Base-by-base conservation (phyloP, 1,140 invertebrate genomes). In the Nephila pilipes region DNA sequence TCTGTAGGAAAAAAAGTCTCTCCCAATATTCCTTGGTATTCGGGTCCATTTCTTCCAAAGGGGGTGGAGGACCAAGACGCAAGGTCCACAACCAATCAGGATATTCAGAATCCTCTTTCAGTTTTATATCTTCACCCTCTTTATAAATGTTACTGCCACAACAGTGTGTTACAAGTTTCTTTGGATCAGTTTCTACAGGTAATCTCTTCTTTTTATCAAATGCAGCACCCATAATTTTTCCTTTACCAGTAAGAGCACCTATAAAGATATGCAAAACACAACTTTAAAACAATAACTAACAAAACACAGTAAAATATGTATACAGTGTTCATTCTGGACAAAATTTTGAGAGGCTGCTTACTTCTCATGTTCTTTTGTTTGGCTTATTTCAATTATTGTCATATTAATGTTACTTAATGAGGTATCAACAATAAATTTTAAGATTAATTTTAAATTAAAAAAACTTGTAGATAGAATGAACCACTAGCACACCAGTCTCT, bases 31-130 rank as follows among this genome's bases (percentile, higher is more conserved):
- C 95, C 95, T 97, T 97, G 3, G 97, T 96, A 94, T 97, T 96
- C 8, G 97, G 97, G 95, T 98, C 97, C 93, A 99, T 94, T 94
- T 98, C 97, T 88, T 97, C 96, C 1, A 99, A 95, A 1, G 96
- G 95, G 12, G 96, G 96, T 36, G 97, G 95, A 20, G 90, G 91
- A 94, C 96, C 96, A 38, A 96, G 97, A 92, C 97, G 96, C 20
- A 99, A 94, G 0, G 94, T 96, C 98, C 98, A 99, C 29, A 99
- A 95, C 98, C 98, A 99, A 32, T 98, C 98, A 0, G 98, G 98
- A 95, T 99, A 99, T 95, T 99, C 98, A 88, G 96, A 96, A 95
- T 99, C 98, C 3, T 97, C 96, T 95, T 97, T 97, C 18, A 99
- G 93, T 96, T 98, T 96, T 25, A 99, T 95, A 95, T 99, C 98